A percentile compares a stretch with the other conserved stretches of the same genome.
These are phyloP conservation scores for Chirona hameri DNA, from an alignment of 2,888 invertebrate species.

Conservation along the genomic window DNA sequence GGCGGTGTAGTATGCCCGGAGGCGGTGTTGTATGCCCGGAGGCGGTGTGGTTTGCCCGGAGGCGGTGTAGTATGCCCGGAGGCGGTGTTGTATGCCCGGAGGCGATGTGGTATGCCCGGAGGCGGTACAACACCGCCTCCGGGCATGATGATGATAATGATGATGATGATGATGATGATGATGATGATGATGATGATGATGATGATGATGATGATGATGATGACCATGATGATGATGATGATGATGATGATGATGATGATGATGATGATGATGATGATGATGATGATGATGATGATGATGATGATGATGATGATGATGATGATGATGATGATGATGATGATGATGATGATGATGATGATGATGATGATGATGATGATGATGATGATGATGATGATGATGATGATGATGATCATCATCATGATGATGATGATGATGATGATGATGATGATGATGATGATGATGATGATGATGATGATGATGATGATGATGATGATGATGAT, in stretches of 20 bases:
- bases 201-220: conserved; percentile 22
- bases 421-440: conserved; percentile 22
- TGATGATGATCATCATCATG: conserved; percentile 22
- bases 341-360: not conserved
- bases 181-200: conserved; percentile 4
- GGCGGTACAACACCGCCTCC: too few species aligned
- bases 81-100: too few species aligned
- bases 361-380: not conserved
- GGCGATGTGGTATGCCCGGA: too few species aligned
- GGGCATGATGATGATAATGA: too few species aligned
- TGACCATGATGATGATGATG: not conserved
- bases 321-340: conserved; percentile 22
- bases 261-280: conserved; percentile 22
- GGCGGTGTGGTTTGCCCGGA: too few species aligned
- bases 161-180: not conserved
- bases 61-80: too few species aligned
- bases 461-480: not conserved
- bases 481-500: not conserved
- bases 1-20: too few species aligned
- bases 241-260: conserved; percentile 7
- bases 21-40: too few species aligned
- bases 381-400: conserved; percentile 7
- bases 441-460: conserved; percentile 7
- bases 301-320: not conserved
- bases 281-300: conserved; percentile 7